phyloP scores from a whole-genome alignment of 2,888 invertebrate species.

The Mesopsocus fuscifrons region DNA sequence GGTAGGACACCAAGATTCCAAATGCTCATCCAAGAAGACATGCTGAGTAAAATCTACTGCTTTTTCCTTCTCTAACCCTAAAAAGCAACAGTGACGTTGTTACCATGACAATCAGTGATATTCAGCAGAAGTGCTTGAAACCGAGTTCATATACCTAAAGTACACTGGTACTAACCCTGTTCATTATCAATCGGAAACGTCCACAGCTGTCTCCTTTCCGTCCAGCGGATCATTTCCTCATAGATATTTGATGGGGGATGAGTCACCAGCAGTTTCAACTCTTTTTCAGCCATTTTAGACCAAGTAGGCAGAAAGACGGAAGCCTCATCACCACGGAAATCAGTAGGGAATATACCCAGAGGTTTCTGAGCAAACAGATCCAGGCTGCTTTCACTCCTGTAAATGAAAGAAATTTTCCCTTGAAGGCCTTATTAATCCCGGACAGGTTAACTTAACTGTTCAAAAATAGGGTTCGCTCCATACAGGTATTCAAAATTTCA shows the following conservation, averaged over 20 bases:
- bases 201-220: constrained; percentile 88
- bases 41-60: constrained; percentile 78
- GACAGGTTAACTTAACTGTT: too few species aligned
- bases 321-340: neutral
- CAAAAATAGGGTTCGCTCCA: too few species aligned
- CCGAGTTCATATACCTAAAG: too few species aligned
- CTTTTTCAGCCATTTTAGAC: constrained; percentile 19
- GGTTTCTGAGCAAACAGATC: constrained; percentile 20
- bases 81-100: too few species aligned
- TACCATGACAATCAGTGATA: too few species aligned
- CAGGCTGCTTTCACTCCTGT: neutral
- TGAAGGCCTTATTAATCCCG: too few species aligned
- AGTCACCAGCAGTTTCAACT: constrained; percentile 42
- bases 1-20: constrained; percentile 77
- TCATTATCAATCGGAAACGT: constrained; percentile 95
- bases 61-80: constrained; percentile 45
- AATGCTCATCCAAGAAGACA: constrained; percentile 71
- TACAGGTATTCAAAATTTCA: too few species aligned
- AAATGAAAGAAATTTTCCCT: too few species aligned
- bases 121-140: too few species aligned
- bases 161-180: constrained; percentile 40
- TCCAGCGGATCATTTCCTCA: constrained; percentile 87
- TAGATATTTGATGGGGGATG: constrained; percentile 75
- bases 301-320: neutral
- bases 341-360: constrained; percentile 34